Base-by-base conservation (phyloP, 2,888 invertebrate species). In the Ornithoptera priamus region DNA sequence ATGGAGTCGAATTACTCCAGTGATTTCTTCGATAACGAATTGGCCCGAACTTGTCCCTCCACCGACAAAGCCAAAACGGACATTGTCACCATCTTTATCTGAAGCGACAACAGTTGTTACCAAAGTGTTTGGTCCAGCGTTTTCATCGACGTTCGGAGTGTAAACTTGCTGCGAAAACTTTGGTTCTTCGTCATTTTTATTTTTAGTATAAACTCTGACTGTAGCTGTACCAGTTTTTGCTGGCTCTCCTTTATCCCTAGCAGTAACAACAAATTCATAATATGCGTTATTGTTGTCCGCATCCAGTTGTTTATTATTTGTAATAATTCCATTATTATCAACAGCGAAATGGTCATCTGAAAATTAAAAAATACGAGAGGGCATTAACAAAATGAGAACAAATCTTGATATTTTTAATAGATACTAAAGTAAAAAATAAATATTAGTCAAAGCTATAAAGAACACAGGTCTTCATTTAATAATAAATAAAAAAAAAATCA, bases 251-350 rank as follows among this genome's bases (percentile, higher is more conserved):
- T 97, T 97, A 84, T 99, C 99, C 85, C 96, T 97, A 12, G 99
- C 99, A 3, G 97, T 97, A 30, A 99, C 98, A 46, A 94, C 95
- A 82, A 99, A 98, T 86, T 99, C 98, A 82, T 98, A 98, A 87
- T 98, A 98, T 60, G 98, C 98, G 85, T 98, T 98, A 83, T 98
- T 98, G 83, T 98, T 98, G 84, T 99, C 99, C 8, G 99, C 99
- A 82, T 99, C 99, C 69, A 99, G 92, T 84, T 98, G 97, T 81
- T 97, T 97, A 85, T 97, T 97, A 83, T 98, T 98, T 65, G 97
- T 97, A 74, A 99, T 98, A 68, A 98, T 96, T 57, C 99, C 99
- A 81, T 96, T 97, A 12, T 97, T 95, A 85, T 99, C 98, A 17
- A 99, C 98, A 74, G 96, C 96, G 86, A 99, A 99, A 88, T 99